Conservation (phyloP, 2,888 invertebrate species). For the Tipula confusa region DNA sequence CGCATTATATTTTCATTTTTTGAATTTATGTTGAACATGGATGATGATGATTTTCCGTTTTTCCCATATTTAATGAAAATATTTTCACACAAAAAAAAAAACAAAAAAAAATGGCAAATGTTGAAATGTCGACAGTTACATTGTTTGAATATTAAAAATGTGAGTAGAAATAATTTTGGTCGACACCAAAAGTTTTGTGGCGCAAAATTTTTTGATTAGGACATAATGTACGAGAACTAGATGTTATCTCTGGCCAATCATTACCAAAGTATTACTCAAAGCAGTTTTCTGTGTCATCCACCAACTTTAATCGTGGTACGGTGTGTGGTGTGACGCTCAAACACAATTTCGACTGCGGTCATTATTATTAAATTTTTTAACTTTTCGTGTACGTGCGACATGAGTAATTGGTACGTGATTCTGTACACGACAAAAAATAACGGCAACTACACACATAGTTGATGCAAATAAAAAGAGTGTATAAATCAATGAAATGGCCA, state of each 20-base stretch:
- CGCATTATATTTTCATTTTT: background rate
- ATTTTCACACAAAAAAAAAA: slow-evolving; percentile 1
- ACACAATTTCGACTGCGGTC: background rate
- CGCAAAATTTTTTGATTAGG: background rate
- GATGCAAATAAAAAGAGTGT: background rate
- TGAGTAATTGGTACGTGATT: background rate
- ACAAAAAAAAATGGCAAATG: no score
- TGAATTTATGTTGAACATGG: background rate
- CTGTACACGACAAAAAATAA: background rate
- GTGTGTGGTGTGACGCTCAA: background rate
- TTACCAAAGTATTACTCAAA: no score
- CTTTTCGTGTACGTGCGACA: background rate
- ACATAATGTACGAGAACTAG: background rate
- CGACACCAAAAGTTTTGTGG: background rate
- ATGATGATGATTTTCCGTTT: slow-evolving; percentile 5
- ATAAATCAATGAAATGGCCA: background rate
- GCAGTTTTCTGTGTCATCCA: background rate
- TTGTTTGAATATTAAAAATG: slow-evolving; percentile 6
- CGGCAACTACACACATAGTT: background rate
- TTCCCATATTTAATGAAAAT: slow-evolving; percentile 3
- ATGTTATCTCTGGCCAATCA: background rate
- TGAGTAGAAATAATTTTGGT: background rate
- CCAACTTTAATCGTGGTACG: background rate
- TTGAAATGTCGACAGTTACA: background rate
- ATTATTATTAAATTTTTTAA: slow-evolving; percentile 5